These are phyloP conservation scores for Hestina assimilis DNA, from an alignment of 1,140 invertebrate genomes.

Conservation along the genomic window DNA sequence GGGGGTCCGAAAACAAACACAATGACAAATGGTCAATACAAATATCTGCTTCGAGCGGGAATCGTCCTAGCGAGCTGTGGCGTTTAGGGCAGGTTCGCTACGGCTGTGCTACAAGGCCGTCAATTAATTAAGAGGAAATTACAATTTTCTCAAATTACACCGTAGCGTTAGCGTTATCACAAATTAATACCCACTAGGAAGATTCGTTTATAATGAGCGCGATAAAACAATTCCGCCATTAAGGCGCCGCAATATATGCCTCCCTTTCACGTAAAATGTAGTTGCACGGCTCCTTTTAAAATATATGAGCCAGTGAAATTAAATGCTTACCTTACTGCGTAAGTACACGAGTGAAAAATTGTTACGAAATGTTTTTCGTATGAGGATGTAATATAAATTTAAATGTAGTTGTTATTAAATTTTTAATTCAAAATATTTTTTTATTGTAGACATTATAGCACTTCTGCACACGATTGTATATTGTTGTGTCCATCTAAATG, in stretches of 20 bases:
- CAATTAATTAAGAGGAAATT: slow-evolving; percentile 39
- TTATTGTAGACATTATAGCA: too few relatives aligned
- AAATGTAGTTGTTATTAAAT: too few relatives aligned
- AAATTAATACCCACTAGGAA: slow-evolving; percentile 59
- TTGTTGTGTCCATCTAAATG: too few relatives aligned
- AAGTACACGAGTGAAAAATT: slow-evolving; percentile 17
- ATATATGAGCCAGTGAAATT: slow-evolving; percentile 55
- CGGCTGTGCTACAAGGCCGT: slow-evolving; percentile 5
- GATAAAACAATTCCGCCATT: slow-evolving; percentile 63
- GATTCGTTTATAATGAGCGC: slow-evolving; percentile 60
- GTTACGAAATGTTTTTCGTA: slow-evolving; percentile 11
- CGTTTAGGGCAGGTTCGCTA: too few relatives aligned
- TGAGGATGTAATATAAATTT: too few relatives aligned
- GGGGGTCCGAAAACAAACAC: too few relatives aligned
- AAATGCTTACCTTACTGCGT: slow-evolving; percentile 35
- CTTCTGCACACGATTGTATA: too few relatives aligned
- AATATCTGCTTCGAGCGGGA: too few relatives aligned
- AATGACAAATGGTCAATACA: too few relatives aligned
- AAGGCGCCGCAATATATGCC: slow-evolving; percentile 50
- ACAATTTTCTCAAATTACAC: slow-evolving; percentile 40
- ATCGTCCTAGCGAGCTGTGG: too few relatives aligned
- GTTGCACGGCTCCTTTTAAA: slow-evolving; percentile 42
- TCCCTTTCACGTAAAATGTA: slow-evolving; percentile 44
- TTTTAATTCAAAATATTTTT: too few relatives aligned
- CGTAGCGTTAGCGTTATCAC: slow-evolving; percentile 29